These are phyloP conservation scores for Catamblyrhynchus diadema DNA, from an alignment of 2,797 vertebrate species.

Conservation along the genomic window DNA sequence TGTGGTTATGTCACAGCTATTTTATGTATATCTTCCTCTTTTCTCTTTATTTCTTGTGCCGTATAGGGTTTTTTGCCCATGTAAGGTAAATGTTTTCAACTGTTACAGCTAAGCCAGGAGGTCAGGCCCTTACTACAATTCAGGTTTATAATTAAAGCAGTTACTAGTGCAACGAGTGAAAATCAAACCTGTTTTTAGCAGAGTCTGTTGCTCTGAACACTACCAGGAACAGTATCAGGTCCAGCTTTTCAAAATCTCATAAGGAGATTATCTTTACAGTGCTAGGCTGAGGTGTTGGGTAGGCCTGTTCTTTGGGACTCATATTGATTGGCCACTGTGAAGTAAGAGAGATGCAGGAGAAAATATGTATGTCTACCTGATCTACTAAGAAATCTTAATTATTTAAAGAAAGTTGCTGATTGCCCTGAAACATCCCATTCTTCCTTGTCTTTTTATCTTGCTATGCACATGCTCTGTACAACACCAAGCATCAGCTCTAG, in stretches of 20 bases:
- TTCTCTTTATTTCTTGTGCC: neutral
- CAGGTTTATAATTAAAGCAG: neutral
- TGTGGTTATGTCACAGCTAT: constrained; percentile 38
- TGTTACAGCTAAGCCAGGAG: neutral
- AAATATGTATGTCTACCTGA: neutral
- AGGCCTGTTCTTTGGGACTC: neutral
- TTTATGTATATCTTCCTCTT: constrained; percentile 16
- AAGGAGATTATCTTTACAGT: neutral
- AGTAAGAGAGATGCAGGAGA: neutral
- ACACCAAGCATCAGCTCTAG: neutral
- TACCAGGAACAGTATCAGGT: neutral
- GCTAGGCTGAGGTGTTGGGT: neutral
- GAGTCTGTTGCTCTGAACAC: neutral
- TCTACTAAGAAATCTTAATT: neutral
- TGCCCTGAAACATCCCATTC: neutral
- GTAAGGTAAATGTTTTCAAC: constrained; percentile 63
- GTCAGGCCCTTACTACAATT: neutral
- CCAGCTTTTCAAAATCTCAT: neutral
- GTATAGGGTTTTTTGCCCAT: constrained; percentile 46
- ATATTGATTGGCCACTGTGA: neutral
- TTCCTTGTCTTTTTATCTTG: neutral
- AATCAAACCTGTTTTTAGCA: neutral
- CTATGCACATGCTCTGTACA: neutral
- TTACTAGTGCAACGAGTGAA: neutral
- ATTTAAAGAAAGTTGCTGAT: neutral